These are phyloP conservation scores for Gymnoscopelus microlampas DNA, from an alignment of 2,797 vertebrate species.

Conservation along the genomic window DNA sequence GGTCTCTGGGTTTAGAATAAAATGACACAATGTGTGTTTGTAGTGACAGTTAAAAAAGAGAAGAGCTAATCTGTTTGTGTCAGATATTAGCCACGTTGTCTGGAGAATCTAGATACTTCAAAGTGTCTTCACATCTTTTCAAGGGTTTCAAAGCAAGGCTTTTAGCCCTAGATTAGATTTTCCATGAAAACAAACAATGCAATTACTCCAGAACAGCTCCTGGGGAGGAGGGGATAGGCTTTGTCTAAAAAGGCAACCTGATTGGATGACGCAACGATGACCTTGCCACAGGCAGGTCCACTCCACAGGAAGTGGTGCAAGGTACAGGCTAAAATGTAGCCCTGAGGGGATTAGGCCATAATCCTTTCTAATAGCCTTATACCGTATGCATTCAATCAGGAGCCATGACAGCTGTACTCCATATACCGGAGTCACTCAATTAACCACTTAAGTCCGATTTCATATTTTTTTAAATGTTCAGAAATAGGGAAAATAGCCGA, in stretches of 20 bases:
- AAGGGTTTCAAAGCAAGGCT: constrained; percentile 6
- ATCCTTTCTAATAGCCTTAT: constrained; percentile 64
- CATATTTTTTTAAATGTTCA: too few relatives aligned
- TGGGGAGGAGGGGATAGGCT: neutral
- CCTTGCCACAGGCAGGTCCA: constrained; percentile 53
- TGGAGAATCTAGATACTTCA: neutral
- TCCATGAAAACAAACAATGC: neutral
- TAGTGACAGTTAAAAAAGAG: neutral
- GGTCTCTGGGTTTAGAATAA: constrained; percentile 9
- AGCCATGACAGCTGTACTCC: constrained; percentile 46
- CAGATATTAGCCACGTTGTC: neutral
- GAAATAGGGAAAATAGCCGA: too few relatives aligned
- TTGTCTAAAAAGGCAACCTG: constrained; percentile 10
- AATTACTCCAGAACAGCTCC: neutral
- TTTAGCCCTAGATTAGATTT: constrained; percentile 7
- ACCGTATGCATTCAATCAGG: constrained; percentile 60
- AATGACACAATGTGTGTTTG: neutral
- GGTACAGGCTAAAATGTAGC: constrained; percentile 36
- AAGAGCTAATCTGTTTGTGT: constrained; percentile 6
- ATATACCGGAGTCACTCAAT: constrained; percentile 47
- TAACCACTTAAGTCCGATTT: constrained; percentile 47
- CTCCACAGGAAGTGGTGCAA: constrained; percentile 68
- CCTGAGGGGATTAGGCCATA: constrained; percentile 69
- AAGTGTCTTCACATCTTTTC: neutral
- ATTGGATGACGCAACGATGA: constrained; percentile 34